A percentile compares a stretch with the other conserved stretches of the same genome.
Evolutionary conservation across 2,888 invertebrate genomes (phyloP).

Genomic region (Keiferia lycopersicella): DNA sequence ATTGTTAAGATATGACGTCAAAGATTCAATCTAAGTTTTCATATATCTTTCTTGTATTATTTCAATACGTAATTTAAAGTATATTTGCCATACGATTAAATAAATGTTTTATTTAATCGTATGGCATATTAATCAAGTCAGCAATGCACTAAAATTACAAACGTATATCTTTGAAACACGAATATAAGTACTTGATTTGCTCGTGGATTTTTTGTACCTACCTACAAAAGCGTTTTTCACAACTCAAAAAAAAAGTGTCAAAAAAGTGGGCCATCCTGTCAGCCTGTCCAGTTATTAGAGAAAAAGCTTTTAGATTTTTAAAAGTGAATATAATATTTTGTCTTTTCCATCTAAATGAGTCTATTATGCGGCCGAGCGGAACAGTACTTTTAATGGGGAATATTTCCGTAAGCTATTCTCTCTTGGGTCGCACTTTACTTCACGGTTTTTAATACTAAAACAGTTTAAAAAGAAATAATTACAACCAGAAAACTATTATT

Average conservation of each 20-base stretch:
- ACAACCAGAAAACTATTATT: too few species aligned
- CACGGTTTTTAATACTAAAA: slow-evolving; percentile 45
- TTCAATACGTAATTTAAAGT: too few species aligned
- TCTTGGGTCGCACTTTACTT: slow-evolving; percentile 39
- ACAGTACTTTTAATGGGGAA: slow-evolving; percentile 55
- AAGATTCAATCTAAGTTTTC: too few species aligned
- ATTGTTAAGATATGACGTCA: too few species aligned
- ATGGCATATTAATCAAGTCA: too few species aligned
- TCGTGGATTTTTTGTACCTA: background rate
- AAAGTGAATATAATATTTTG: slow-evolving; percentile 22
- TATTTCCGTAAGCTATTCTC: slow-evolving; percentile 48
- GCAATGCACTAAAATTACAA: too few species aligned
- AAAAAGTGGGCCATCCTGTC: slow-evolving; percentile 5
- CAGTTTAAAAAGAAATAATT: too few species aligned
- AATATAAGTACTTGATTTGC: background rate
- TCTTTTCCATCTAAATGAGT: slow-evolving; percentile 38
- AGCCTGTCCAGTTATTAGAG: slow-evolving; percentile 15
- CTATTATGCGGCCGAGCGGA: slow-evolving; percentile 39
- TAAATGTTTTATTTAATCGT: too few species aligned
- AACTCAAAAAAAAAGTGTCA: slow-evolving; percentile 12
- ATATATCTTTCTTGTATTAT: too few species aligned
- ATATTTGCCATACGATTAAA: too few species aligned
- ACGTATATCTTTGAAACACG: too few species aligned
- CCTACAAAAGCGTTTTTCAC: background rate
- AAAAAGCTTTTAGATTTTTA: slow-evolving; percentile 13